Evolutionary conservation across 2,888 invertebrate genomes (phyloP).

Genomic region (Papilio gigon): DNA sequence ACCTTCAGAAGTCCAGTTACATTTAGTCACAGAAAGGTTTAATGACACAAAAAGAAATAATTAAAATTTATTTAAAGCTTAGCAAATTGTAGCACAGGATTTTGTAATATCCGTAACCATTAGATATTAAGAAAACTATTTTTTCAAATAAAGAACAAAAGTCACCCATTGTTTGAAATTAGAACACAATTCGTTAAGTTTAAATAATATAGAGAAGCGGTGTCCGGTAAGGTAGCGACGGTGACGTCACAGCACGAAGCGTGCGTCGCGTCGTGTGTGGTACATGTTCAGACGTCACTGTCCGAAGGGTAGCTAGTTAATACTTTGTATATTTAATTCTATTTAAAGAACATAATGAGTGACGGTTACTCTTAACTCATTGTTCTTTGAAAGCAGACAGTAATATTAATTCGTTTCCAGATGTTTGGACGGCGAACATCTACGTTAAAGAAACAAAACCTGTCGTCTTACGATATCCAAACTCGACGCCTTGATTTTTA

Average conservation of each 20-base stretch:
- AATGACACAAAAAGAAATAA: background rate
- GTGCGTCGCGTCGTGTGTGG: background rate
- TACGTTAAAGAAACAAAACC: no score
- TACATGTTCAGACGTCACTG: background rate
- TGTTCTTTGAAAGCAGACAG: background rate
- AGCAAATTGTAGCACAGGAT: no score
- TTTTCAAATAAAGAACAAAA: no score
- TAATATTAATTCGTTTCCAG: background rate
- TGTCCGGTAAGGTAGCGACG: background rate
- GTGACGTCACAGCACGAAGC: background rate
- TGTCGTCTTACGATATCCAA: no score
- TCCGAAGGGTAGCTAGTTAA: background rate
- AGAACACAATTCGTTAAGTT: no score
- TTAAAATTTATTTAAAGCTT: background rate
- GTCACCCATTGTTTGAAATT: no score
- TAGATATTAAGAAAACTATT: no score
- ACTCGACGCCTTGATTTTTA: background rate
- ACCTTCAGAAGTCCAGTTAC: background rate
- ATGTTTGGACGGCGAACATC: no score
- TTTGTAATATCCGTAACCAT: no score
- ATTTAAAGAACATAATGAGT: background rate
- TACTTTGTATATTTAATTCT: constrained; percentile 5
- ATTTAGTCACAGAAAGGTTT: background rate
- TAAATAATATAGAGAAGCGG: background rate
- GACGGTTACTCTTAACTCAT: background rate